Evolutionary conservation across 2,113 vertebrate genomes (phyloP).

Genomic region (Geococcyx californianus): DNA sequence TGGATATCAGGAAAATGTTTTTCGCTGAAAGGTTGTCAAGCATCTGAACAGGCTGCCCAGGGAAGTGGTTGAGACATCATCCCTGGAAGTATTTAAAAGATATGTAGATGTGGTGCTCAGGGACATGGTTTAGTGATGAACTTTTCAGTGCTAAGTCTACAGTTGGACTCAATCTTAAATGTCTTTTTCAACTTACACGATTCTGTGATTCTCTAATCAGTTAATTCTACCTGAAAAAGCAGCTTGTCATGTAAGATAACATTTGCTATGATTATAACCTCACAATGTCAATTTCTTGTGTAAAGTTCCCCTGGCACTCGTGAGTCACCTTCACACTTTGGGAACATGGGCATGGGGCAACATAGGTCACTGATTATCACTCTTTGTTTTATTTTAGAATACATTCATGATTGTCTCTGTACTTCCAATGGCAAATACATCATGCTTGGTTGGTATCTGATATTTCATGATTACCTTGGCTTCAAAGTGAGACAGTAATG

Average conservation of each 20-base stretch:
- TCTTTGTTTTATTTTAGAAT: constrained; percentile 63
- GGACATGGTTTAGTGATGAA: too few relatives aligned
- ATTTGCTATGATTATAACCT: not conserved
- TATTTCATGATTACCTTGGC: constrained; percentile 29
- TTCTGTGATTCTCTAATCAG: not conserved
- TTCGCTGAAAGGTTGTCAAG: too few relatives aligned
- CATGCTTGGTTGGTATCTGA: constrained; percentile 30
- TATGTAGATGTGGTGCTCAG: too few relatives aligned
- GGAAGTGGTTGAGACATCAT: too few relatives aligned
- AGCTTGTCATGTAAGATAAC: not conserved
- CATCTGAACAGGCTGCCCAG: too few relatives aligned
- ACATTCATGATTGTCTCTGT: constrained; percentile 59
- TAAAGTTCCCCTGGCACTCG: not conserved
- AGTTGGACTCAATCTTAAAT: too few relatives aligned
- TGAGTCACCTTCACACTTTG: not conserved
- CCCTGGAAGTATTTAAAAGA: too few relatives aligned
- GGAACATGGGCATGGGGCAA: not conserved
- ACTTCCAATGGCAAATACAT: constrained; percentile 38
- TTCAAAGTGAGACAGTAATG: constrained; percentile 57
- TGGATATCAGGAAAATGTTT: too few relatives aligned
- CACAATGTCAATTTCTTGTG: not conserved
- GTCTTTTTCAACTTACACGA: too few relatives aligned
- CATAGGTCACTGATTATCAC: not conserved
- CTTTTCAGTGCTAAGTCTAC: too few relatives aligned
- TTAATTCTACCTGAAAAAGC: not conserved